Base-by-base conservation (phyloP, 2,888 invertebrate genomes). In the Euphydryas editha region DNA sequence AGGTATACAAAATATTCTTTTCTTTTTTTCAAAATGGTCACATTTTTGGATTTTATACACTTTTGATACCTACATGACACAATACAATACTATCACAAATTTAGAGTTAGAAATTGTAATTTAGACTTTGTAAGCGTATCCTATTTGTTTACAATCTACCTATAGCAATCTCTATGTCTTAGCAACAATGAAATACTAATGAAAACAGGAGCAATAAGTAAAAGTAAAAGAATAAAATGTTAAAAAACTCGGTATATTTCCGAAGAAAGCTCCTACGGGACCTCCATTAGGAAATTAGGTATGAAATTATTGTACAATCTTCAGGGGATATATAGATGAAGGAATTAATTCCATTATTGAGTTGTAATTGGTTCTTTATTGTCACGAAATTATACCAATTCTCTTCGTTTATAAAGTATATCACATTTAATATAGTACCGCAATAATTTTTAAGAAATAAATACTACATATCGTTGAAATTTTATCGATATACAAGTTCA, bases 211-310 rank as follows among this genome's bases (percentile, higher is more conserved):
- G 18, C 17, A 21, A 11, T 17, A 8, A 10, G 7, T 17, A 8
- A 36, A 10, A 54, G 36, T 59, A 51, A 59, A 59, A 36, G n/a
- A 64, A 58, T 39, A 42, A 51, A 64, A 64, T 17, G 39, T 24
- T 56, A 47, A 57, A 64, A 63, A 30, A 57, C 17, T 44, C 56
- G 44, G 55, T 21, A 54, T 61, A 62, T 55, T 59, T 60, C 60
- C 62, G 57, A 30, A 44, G 44, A 59, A 62, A 42, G 46, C 18
- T 66, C 69, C 62, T 69, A 42, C 57, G 72, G 72, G 73, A 76
- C 66, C 59, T 73, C 81, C 85, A 84, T 85, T 85, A 85, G 72
- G 76, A 81, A 79, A 86, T 85, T 85, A 85, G 82, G 78, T 78
- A 76, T 71, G 76, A 75, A 78, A 76, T 82, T 76, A 73, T 74